Evolutionary conservation across 2,888 invertebrate genomes (phyloP).

Genomic region (Folsomia manolachei): DNA sequence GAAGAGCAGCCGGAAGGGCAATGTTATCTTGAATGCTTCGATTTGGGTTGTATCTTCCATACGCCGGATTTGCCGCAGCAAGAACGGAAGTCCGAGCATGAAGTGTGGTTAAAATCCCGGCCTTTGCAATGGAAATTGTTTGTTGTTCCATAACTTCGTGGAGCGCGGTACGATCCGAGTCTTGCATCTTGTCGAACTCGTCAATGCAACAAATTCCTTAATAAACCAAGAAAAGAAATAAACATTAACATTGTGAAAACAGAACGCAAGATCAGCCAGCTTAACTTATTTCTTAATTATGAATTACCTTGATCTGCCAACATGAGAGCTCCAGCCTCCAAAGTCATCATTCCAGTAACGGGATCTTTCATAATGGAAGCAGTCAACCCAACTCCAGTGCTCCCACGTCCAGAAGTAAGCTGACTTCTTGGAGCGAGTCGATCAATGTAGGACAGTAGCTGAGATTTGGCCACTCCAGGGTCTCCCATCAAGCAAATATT

Average conservation of each 20-base stretch:
- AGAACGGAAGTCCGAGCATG: constrained; percentile 97
- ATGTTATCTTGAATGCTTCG: constrained; percentile 95
- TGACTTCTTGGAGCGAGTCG: constrained; percentile 88
- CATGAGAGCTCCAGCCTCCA: constrained; percentile 95
- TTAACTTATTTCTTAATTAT: constrained; percentile 34
- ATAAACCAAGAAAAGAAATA: background rate
- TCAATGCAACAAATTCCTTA: constrained; percentile 91
- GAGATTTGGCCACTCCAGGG: constrained; percentile 94
- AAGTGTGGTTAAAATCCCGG: constrained; percentile 96
- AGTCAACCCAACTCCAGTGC: constrained; percentile 97
- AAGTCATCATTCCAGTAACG: constrained; percentile 92
- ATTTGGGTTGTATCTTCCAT: constrained; percentile 95
- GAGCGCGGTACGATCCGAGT: constrained; percentile 88
- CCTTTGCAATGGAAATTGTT: constrained; percentile 99
- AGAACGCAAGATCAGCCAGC: constrained; percentile 36
- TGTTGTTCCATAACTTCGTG: constrained; percentile 99
- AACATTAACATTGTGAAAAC: constrained; percentile 29
- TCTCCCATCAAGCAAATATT: constrained; percentile 99
- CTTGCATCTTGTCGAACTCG: constrained; percentile 99
- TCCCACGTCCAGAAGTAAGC: constrained; percentile 94
- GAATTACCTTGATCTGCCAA: constrained; percentile 81
- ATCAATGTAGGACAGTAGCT: constrained; percentile 90
- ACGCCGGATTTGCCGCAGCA: constrained; percentile 98
- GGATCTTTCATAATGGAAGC: constrained; percentile 98
- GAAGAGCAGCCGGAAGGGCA: constrained; percentile 91